phyloP scores from a whole-genome alignment of 2,888 invertebrate species.

The Crioceris asparagi region DNA sequence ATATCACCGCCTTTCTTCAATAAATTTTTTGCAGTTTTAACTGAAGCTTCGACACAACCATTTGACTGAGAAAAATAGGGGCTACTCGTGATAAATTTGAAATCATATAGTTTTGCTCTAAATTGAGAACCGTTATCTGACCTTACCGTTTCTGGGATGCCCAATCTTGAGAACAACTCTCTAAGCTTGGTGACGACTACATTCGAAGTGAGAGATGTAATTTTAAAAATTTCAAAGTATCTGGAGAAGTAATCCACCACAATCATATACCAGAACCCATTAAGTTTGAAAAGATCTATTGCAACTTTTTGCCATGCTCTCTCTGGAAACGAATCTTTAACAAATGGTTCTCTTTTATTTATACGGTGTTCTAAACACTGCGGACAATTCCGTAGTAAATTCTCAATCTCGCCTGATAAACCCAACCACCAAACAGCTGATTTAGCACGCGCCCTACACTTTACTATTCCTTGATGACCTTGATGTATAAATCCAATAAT shows the following conservation, averaged over 20 bases:
- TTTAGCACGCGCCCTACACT: constrained; percentile 16
- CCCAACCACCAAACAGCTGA: constrained; percentile 16
- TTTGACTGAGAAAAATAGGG: constrained; percentile 14
- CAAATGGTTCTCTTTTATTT: constrained; percentile 13
- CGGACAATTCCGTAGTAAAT: constrained; percentile 15
- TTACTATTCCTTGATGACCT: constrained; percentile 8
- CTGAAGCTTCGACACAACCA: constrained; percentile 10
- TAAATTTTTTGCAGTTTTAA: constrained; percentile 8
- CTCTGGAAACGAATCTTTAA: constrained; percentile 12
- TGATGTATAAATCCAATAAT: constrained; percentile 1
- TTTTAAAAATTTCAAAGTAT: constrained; percentile 14
- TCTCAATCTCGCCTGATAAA: constrained; percentile 16
- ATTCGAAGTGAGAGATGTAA: constrained; percentile 8
- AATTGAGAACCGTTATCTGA: constrained; percentile 23
- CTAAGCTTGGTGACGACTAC: constrained; percentile 15
- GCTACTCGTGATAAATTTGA: constrained; percentile 13
- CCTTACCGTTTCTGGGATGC: constrained; percentile 19
- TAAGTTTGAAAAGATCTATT: constrained; percentile 10
- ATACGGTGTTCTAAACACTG: constrained; percentile 12
- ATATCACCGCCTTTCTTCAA: constrained; percentile 10
- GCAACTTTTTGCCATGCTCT: constrained; percentile 16
- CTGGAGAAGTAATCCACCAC: constrained; percentile 18
- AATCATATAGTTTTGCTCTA: constrained; percentile 8
- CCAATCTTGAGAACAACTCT: constrained; percentile 19
- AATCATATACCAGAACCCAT: constrained; percentile 9